Conservation (phyloP, 2,888 invertebrate genomes). For the Plagodis dolabraria region DNA sequence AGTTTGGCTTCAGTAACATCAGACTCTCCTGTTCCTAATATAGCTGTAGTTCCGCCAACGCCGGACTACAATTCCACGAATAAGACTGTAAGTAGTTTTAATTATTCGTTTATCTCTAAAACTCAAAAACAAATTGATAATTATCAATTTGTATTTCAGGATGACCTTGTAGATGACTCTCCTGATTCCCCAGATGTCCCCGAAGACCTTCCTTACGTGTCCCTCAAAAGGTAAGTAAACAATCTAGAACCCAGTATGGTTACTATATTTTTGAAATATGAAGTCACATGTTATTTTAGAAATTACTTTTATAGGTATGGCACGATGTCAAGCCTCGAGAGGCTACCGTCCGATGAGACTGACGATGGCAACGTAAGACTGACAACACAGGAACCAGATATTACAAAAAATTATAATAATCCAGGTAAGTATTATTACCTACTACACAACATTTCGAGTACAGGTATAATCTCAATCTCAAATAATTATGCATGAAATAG, state of each 20-base stretch:
- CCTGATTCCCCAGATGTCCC: constrained; percentile 88
- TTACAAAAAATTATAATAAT: constrained; percentile 60
- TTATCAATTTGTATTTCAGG: constrained; percentile 53
- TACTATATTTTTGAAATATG: constrained; percentile 3
- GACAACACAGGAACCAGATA: constrained; percentile 69
- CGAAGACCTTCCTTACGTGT: constrained; percentile 90
- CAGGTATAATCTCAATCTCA: too few species aligned
- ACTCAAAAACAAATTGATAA: background rate
- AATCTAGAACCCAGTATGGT: background rate
- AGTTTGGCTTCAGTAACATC: constrained; percentile 70
- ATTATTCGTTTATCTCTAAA: background rate
- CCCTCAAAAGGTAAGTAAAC: constrained; percentile 83
- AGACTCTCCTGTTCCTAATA: constrained; percentile 86
- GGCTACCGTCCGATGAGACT: constrained; percentile 86
- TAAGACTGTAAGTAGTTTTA: constrained; percentile 71
- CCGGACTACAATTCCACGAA: constrained; percentile 84
- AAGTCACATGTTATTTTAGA: constrained; percentile 33
- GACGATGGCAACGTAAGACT: constrained; percentile 84
- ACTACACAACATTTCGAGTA: too few species aligned
- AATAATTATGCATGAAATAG: too few species aligned
- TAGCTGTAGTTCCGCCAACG: constrained; percentile 90
- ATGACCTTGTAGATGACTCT: constrained; percentile 86
- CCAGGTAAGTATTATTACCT: constrained; percentile 49
- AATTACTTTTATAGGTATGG: constrained; percentile 80
- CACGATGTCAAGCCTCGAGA: constrained; percentile 90